A percentile compares a stretch with the other conserved stretches of the same genome.
Conservation (phyloP, 2,113 vertebrate genomes). For the Macquaria ambigua region DNA sequence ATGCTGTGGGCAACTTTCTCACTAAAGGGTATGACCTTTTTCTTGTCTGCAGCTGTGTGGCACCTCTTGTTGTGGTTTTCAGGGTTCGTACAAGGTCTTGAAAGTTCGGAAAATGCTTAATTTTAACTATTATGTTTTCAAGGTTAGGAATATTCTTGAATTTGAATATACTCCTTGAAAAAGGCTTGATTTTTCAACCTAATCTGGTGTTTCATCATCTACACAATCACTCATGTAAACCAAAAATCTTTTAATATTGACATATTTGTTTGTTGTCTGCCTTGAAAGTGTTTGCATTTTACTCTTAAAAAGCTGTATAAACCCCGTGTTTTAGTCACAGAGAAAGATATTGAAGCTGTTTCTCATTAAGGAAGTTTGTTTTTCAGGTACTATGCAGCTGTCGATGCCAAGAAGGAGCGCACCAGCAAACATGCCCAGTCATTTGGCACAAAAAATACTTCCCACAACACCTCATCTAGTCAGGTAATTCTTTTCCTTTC, state of each 20-base stretch:
- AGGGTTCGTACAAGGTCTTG: no score
- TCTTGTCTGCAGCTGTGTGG: neutral
- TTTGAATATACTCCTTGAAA: no score
- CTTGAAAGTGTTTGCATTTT: no score
- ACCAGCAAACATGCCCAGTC: slow-evolving; percentile 92
- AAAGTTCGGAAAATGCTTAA: no score
- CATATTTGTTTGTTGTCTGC: no score
- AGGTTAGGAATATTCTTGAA: no score
- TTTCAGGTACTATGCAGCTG: slow-evolving; percentile 89
- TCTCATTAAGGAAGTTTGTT: slow-evolving; percentile 12
- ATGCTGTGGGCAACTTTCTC: slow-evolving; percentile 88
- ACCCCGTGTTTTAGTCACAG: neutral
- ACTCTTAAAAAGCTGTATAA: no score
- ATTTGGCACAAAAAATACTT: slow-evolving; percentile 89
- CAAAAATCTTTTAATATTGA: no score
- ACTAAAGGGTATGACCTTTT: slow-evolving; percentile 87
- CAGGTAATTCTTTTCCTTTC: slow-evolving; percentile 67
- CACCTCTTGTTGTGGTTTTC: neutral
- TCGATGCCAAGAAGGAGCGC: slow-evolving; percentile 92
- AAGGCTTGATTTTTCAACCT: no score
- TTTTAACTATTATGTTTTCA: no score
- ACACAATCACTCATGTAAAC: no score
- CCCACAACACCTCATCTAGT: slow-evolving; percentile 86
- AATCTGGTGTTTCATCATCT: no score
- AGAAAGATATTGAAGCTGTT: neutral